These are phyloP conservation scores for Atta cephalotes DNA, from an alignment of 1,140 invertebrate species.

Conservation along the genomic window DNA sequence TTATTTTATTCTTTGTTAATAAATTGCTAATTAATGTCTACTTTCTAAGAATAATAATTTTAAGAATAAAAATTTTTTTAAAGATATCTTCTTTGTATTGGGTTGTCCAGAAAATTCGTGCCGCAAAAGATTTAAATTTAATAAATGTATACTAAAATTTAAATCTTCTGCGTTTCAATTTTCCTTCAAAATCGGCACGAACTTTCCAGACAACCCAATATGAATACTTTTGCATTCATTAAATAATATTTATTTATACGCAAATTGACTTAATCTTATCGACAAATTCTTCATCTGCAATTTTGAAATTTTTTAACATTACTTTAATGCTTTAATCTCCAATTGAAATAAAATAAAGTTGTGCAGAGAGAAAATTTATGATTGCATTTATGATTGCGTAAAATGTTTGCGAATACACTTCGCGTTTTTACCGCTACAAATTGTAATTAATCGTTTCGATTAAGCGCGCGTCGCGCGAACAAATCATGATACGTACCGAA, in stretches of 20 bases:
- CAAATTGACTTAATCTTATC: neutral
- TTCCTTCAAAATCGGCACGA: no score
- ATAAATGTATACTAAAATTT: no score
- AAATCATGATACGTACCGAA: neutral
- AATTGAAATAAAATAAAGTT: neutral
- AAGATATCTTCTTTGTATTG: no score
- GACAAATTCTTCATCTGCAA: neutral
- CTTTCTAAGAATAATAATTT: no score
- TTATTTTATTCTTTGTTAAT: no score
- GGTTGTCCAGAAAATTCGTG: no score
- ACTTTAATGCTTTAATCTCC: neutral
- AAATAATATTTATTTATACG: neutral
- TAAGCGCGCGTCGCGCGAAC: neutral
- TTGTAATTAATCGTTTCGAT: neutral
- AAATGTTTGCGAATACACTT: conserved; percentile 19
- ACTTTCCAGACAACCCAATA: no score
- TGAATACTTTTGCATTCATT: no score
- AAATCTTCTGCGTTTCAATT: no score
- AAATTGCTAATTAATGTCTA: no score
- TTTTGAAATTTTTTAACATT: neutral
- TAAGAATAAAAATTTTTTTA: no score
- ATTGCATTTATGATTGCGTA: neutral
- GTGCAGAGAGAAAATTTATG: neutral
- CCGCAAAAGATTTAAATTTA: no score
- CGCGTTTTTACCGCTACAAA: neutral